Base-by-base conservation (phyloP, 35 echinoderm and acorn worm genomes). In the Apostichopus californicus region DNA sequence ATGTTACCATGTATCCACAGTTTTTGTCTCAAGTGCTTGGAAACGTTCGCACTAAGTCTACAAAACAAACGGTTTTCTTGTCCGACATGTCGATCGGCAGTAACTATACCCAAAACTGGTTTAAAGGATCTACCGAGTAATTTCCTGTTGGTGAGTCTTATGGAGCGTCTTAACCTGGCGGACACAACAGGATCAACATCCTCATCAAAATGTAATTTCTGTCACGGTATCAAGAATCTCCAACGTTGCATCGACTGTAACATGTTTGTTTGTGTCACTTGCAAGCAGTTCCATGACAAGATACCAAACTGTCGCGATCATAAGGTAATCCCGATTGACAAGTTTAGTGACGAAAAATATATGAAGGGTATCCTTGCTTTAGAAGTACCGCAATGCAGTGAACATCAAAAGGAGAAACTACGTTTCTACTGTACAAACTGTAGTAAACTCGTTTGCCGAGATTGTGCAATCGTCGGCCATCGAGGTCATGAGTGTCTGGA, bases 391-490 rank as follows among this genome's bases (percentile, higher is more conserved):
- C 70, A 17, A 18, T 73, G 70, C 5, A 73, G 1, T 18, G 13
- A 73, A 73, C 9, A 73, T 18, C 70, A 1, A 73, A 73, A 7
- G 1, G 70, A 15, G 20, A 73, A 73, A 5, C 68, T 12, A 73
- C 72, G 57, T 53, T 94, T 94, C 65, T 91, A 60, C 77, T 94
- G 93, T 64, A 25, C 18, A 34, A 73, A 79, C 1, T 94, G 93
- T 70, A 4, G 55, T 8, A 58, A 86, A 77, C 70, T 90, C n/a
- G 68, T 94, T 65, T 94, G 93, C 57, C 86, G 93, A 94, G 93
- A 94, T 80, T 94, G 93, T 64, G 84, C 81, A n/a, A 70, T 94
- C 9, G 58, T 94, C 23, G 1, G 0, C 1, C 57, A 59, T 59
- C 57, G 10, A 59, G 57, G 10, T 10, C 57, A 59, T 8, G 6